Evolutionary conservation across 2,888 invertebrate species (phyloP).

Genomic region (Sisyra terminalis): DNA sequence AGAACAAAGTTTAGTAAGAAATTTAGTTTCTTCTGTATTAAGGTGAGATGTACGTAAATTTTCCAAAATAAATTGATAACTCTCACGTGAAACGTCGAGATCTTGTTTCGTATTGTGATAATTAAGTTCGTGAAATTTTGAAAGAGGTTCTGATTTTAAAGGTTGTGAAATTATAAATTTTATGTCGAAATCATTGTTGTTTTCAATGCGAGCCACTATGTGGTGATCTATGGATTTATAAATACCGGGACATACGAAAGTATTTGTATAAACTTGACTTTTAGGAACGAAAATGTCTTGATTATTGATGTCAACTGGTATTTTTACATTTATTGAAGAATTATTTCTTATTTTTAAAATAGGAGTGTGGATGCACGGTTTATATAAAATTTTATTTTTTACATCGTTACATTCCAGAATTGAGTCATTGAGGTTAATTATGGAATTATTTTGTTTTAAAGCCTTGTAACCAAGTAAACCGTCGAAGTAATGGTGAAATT

Average conservation of each 20-base stretch:
- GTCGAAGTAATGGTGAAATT: background rate
- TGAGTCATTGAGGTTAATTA: background rate
- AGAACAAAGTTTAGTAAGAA: slow-evolving; percentile 12
- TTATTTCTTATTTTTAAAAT: too few relatives aligned
- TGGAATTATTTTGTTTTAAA: background rate
- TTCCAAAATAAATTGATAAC: background rate
- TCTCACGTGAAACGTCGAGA: background rate
- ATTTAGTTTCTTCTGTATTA: slow-evolving; percentile 15
- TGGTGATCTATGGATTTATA: background rate
- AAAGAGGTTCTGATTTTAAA: background rate
- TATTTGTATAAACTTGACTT: background rate
- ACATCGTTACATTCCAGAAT: background rate
- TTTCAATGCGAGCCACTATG: background rate
- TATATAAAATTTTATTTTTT: background rate
- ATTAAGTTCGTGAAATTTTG: background rate
- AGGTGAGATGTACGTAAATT: slow-evolving; percentile 10
- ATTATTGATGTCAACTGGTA: background rate
- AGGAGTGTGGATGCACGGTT: background rate
- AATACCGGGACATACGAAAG: background rate
- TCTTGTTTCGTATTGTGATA: background rate
- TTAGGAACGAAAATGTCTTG: background rate
- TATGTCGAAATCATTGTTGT: background rate
- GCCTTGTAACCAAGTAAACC: background rate
- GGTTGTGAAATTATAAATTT: background rate
- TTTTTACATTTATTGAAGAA: background rate